Percentiles rank a stretch among this genome's conserved stretches.
Evolutionary conservation across 2,113 vertebrate species (phyloP).

Genomic region (Corythoichthys intestinalis): DNA sequence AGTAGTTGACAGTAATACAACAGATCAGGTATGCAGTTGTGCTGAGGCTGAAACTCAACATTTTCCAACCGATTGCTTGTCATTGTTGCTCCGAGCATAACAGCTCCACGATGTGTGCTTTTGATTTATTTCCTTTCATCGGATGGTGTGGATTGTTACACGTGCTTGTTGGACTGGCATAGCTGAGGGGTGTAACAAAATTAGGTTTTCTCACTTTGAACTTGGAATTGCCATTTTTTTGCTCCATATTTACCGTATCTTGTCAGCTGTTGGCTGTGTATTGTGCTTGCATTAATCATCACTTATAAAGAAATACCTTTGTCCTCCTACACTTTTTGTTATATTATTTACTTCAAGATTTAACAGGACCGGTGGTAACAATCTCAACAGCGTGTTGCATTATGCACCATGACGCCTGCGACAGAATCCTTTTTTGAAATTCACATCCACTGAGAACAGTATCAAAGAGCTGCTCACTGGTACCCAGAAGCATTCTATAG

Average conservation of each 20-base stretch:
- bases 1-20: conserved; percentile 5
- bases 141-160: background rate
- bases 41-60: conserved; percentile 2
- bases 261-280: background rate
- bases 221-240: background rate
- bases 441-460: conserved; percentile 40
- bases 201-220: background rate
- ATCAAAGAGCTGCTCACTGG: conserved; percentile 43
- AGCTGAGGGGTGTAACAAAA: background rate
- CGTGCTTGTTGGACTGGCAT: background rate
- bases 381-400: conserved; percentile 7
- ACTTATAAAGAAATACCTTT: conserved; percentile 1
- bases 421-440: conserved; percentile 46
- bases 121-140: background rate
- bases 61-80: background rate
- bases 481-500: conserved; percentile 14
- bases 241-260: background rate
- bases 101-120: background rate
- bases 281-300: background rate
- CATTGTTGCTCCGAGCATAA: background rate
- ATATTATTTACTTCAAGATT: background rate
- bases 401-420: conserved; percentile 22
- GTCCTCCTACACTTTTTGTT: background rate
- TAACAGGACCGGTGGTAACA: conserved; percentile 5
- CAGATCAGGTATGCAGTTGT: background rate